Evolutionary conservation across 2,888 invertebrate genomes (phyloP).

Genomic region (Nebria salina): DNA sequence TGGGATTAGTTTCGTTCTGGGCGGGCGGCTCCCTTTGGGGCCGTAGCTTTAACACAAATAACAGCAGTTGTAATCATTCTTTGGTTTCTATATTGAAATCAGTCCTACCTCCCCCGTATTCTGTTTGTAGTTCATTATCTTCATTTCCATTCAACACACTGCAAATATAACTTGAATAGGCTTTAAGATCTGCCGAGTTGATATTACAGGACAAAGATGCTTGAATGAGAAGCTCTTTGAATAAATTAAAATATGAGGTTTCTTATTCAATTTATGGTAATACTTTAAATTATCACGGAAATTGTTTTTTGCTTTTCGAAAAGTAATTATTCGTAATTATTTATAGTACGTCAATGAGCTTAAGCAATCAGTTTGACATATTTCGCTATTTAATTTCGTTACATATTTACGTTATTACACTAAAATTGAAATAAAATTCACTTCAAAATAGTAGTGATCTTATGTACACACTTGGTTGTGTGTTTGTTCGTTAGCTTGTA

Average conservation of each 20-base stretch:
- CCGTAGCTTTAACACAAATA: slow-evolving; percentile 32
- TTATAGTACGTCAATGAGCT: too few relatives aligned
- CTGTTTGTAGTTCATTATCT: slow-evolving; percentile 39
- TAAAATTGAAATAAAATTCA: too few relatives aligned
- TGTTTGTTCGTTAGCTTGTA: too few relatives aligned
- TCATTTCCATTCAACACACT: background rate
- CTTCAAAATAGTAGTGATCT: too few relatives aligned
- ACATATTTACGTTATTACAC: too few relatives aligned
- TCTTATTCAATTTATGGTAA: background rate
- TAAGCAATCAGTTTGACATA: too few relatives aligned
- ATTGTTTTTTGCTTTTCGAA: background rate
- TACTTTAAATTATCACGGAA: background rate
- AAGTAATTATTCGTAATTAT: too few relatives aligned
- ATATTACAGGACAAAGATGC: background rate
- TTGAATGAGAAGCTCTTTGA: background rate
- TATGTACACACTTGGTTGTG: too few relatives aligned
- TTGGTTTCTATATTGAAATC: slow-evolving; percentile 18
- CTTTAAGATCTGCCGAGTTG: background rate
- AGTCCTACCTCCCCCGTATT: slow-evolving; percentile 6
- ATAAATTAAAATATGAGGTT: background rate
- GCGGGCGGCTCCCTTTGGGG: slow-evolving; percentile 22
- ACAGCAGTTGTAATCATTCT: slow-evolving; percentile 23
- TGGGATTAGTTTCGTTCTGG: slow-evolving; percentile 12
- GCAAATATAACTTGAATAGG: background rate
- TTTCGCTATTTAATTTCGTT: too few relatives aligned